These are phyloP conservation scores for Pemphigus obesinymphae DNA, from an alignment of 1,140 invertebrate genomes.

Conservation along the genomic window DNA sequence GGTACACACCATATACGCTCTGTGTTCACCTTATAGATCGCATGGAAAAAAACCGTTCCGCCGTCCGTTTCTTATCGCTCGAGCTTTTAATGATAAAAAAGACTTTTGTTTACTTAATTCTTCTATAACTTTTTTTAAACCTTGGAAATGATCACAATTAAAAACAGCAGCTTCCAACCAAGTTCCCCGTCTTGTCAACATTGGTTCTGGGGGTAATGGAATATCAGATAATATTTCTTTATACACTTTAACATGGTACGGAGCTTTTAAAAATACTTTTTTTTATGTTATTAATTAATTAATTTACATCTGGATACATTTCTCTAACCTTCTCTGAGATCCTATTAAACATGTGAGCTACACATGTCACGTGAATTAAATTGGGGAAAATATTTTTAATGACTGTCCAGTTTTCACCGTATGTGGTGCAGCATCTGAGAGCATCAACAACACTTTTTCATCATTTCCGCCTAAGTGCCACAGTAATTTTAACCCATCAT, in stretches of 20 bases:
- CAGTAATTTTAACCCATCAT: no score
- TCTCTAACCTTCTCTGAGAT: no score
- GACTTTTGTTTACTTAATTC: background rate
- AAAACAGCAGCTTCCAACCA: background rate
- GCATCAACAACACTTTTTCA: background rate
- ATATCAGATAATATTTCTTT: no score
- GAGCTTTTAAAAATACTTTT: background rate
- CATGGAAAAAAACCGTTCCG: no score
- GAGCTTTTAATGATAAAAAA: no score
- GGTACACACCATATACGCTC: no score
- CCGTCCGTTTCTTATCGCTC: no score
- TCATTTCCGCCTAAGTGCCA: background rate
- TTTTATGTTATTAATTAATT: background rate
- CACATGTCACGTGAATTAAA: no score
- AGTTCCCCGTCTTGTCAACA: background rate
- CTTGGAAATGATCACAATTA: background rate
- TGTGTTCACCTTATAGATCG: no score
- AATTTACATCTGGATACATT: no score
- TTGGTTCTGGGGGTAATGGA: no score
- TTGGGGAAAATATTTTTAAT: background rate
- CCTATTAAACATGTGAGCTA: no score
- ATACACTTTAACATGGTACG: background rate
- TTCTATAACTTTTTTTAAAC: background rate
- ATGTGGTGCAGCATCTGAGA: background rate
- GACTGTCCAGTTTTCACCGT: constrained; percentile 3